A percentile compares a stretch with the other conserved stretches of the same genome.
Conservation (phyloP, 2,888 invertebrate species). For the Invenusta paracnida region DNA sequence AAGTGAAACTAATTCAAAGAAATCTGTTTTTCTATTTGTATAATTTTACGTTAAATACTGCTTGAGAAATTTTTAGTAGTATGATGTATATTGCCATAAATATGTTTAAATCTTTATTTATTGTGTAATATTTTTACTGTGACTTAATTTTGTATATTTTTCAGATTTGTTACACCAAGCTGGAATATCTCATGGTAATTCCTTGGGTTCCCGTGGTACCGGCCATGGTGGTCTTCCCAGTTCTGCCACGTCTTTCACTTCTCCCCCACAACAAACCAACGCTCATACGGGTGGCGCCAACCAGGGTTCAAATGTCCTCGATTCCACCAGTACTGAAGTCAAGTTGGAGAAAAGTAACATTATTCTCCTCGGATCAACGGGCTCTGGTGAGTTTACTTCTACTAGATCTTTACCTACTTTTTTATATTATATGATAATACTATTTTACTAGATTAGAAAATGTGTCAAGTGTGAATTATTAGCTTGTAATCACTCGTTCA, state of each 20-base stretch:
- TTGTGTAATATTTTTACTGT: too few species aligned
- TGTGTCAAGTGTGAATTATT: too few species aligned
- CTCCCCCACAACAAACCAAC: not conserved
- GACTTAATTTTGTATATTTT: too few species aligned
- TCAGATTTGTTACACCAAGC: constrained; percentile 80
- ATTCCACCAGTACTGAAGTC: constrained; percentile 46
- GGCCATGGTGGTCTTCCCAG: constrained; percentile 43
- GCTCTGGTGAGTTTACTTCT: constrained; percentile 59
- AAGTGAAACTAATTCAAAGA: not conserved
- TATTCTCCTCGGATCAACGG: constrained; percentile 88
- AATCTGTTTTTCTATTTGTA: not conserved
- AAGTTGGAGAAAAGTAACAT: constrained; percentile 87
- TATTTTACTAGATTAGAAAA: too few species aligned
- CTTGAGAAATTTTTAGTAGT: too few species aligned
- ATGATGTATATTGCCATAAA: too few species aligned
- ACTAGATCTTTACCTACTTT: too few species aligned
- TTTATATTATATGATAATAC: too few species aligned
- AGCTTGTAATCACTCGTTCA: too few species aligned
- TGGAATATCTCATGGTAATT: constrained; percentile 70
- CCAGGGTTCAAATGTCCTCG: constrained; percentile 49
- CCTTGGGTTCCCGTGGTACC: constrained; percentile 63
- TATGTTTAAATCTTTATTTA: too few species aligned
- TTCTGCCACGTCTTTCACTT: not conserved
- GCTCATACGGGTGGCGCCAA: constrained; percentile 24
- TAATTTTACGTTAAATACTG: too few species aligned